phyloP scores from a whole-genome alignment of 2,797 vertebrate species.

The Channallabes apus region DNA sequence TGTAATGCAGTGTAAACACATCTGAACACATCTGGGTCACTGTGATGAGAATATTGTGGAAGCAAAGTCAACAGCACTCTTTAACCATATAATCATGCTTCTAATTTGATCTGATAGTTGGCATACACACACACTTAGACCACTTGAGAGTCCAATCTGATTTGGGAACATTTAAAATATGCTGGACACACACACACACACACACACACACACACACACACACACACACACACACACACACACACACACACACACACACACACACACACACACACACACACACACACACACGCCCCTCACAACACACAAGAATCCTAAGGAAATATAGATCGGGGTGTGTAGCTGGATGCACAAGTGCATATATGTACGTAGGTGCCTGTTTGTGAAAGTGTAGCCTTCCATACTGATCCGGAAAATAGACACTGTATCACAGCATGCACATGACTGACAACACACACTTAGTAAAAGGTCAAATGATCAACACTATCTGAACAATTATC shows the following conservation, averaged over 20 bases:
- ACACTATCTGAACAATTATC: background rate
- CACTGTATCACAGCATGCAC: background rate
- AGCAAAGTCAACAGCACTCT: background rate
- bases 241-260: too few species aligned
- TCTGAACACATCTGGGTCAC: background rate
- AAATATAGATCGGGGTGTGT: background rate
- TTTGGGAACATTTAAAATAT: background rate
- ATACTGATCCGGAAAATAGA: slow-evolving; percentile 18
- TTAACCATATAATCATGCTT: background rate
- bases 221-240: too few species aligned
- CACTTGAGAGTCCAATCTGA: background rate
- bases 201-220: too few species aligned
- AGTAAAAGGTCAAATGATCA: background rate
- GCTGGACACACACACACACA: background rate
- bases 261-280: too few species aligned
- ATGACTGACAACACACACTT: background rate
- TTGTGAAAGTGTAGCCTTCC: background rate
- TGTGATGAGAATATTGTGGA: background rate
- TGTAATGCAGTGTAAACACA: background rate
- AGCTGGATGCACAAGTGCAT: background rate
- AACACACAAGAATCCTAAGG: background rate
- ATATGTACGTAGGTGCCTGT: background rate
- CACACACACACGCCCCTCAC: background rate
- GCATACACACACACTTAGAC: background rate
- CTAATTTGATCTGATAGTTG: background rate